Evolutionary conservation across 2,113 vertebrate species (phyloP).

Genomic region (Odontesthes bonariensis): DNA sequence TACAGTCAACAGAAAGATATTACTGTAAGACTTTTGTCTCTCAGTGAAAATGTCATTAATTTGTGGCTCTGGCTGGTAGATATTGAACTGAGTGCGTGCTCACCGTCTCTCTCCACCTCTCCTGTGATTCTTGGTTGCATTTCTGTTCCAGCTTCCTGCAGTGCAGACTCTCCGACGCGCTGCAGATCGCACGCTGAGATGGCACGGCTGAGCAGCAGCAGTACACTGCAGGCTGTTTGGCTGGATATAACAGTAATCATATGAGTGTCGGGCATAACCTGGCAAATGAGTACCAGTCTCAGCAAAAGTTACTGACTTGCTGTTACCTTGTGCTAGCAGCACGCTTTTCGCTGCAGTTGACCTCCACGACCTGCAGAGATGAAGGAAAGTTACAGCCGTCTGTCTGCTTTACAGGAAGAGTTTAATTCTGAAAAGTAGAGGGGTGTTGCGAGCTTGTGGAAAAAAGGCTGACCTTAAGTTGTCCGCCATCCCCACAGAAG

Average conservation of each 20-base stretch:
- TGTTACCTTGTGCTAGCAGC: constrained; percentile 30
- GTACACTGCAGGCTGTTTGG: constrained; percentile 54
- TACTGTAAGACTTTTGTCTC: background rate
- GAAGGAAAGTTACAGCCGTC: background rate
- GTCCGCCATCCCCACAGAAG: constrained; percentile 29
- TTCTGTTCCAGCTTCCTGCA: background rate
- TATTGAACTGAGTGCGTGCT: constrained; percentile 17
- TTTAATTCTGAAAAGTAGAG: constrained; percentile 5
- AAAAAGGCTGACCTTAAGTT: constrained; percentile 49
- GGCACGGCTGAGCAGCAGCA: constrained; percentile 56
- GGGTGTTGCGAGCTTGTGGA: background rate
- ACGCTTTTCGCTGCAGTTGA: constrained; percentile 48
- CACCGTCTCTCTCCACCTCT: constrained; percentile 76
- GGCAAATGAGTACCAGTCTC: too few relatives aligned
- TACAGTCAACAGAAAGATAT: too few relatives aligned
- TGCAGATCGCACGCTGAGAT: constrained; percentile 58
- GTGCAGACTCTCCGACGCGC: constrained; percentile 3
- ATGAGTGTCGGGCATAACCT: background rate
- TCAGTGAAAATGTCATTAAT: background rate
- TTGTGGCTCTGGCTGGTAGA: background rate
- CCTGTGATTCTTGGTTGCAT: constrained; percentile 32
- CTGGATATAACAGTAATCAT: constrained; percentile 36
- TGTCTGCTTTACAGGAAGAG: background rate
- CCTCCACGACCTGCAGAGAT: constrained; percentile 46
- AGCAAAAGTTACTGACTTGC: background rate